Base-by-base conservation (phyloP, 2,797 vertebrate genomes). In the Arctocebus calabarensis region DNA sequence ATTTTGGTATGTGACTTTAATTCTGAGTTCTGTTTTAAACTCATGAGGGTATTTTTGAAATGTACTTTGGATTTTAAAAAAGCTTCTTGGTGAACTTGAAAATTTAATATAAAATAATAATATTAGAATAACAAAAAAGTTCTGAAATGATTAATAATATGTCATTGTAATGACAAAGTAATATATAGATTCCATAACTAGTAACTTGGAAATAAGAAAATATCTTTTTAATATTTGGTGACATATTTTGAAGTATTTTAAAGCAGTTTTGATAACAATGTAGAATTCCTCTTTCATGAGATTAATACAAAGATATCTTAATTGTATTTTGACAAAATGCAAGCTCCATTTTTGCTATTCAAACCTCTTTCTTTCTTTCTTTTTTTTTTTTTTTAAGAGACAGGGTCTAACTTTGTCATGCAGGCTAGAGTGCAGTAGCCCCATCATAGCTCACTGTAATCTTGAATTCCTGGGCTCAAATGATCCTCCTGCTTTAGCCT, bases 1-100 rank as follows among this genome's bases (percentile, higher is more conserved):
- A 92, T 66, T 88, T 94, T 92, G 89, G 27, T 95, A 91, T 95
- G 89, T 75, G 40, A 87, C 37, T 91, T 57, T 92, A 96, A 90
- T 88, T 96, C 91, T 97, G 71, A 91, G 78, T 78, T 90, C 96
- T 96, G 61, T 78, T 84, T 93, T 96, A 98, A 88, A 94, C 1
- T 17, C 2, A 17, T 11, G 89, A 97, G 81, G 71, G 52, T 96
- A 92, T 75, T 93, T 96, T 96, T 84, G 74, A 86, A 97, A 94
- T 70, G 90, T 92, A 93, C 94, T 96, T 97, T 84, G 84, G 43
- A 84, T 87, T 94, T 64, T 40, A 37, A 73, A 78, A 87, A 62
- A 95, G 78, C 94, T 68, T 57, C 57, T 19, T 32, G 5, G 19
- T 87, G 84, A 95, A 93, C 45, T 93, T 77, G 70, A 96, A 81